Base-by-base conservation (phyloP, 2,113 vertebrate species). In the Australoheros scitulus region DNA sequence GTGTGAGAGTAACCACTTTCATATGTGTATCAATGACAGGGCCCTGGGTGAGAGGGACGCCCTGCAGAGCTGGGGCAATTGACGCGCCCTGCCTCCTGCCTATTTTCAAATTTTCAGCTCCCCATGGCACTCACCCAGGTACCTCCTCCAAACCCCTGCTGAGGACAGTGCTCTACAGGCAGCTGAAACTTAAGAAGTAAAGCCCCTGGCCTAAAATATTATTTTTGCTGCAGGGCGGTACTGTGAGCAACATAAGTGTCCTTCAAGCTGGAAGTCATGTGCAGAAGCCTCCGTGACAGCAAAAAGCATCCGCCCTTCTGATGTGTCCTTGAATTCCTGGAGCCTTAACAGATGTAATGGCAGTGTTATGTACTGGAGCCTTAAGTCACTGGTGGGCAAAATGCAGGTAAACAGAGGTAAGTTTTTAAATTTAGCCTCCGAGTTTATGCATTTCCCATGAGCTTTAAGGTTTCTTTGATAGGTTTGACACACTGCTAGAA, bases 1-100 rank as follows among this genome's bases (percentile, higher is more conserved):
- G 93, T 95, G 93, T 91, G 92, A 94, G 93, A 83, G 87, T 95
- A 96, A 96, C 83, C 59, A 82, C 81, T 94, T 92, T 94, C 95
- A 96, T 92, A 95, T 96, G 95, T 95, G 93, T 36, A 57, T 58
- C 83, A 83, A 52, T 80, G 88, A 92, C 60, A 65, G 87, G 79
- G 84, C 77, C 84, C 61, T 10, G 20, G 85, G 88, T 63, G 80
- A 87, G 84, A 79, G 79, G 56, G 47, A 81, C 11, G 79, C 89
- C 88, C 89, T 76, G 88, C 92, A 88, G 88, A 77, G 89, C 70
- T 10, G n/a, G 77, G 79, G 89, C 87, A 90, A 88, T 89, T 88
- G 84, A 90, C 58, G 83, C 82, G 79, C 82, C 58, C 64, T 61
- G 87, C 86, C 92, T 91, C 78, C 89, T 91, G 89, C 88, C 88